Percentiles rank a stretch among this genome's conserved stretches.
phyloP scores from a whole-genome alignment of 2,797 vertebrate species.

The Lemur catta region DNA sequence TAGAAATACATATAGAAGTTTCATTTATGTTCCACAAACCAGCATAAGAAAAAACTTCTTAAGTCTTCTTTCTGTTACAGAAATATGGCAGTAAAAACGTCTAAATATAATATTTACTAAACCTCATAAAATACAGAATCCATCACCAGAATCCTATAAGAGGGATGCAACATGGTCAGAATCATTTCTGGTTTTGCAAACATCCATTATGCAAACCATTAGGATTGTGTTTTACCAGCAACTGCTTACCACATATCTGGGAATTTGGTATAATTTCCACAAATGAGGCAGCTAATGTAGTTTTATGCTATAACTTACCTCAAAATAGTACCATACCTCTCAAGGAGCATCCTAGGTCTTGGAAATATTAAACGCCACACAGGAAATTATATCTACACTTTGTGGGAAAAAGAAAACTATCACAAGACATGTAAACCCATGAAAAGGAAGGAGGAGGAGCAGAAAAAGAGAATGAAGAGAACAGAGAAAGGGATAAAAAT shows the following conservation, averaged over 20 bases:
- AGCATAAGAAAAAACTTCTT: background rate
- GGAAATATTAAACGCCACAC: slow-evolving; percentile 8
- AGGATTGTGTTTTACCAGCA: slow-evolving; percentile 57
- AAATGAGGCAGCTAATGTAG: slow-evolving; percentile 55
- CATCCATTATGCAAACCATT: slow-evolving; percentile 54
- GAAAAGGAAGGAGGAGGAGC: background rate
- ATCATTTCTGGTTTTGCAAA: slow-evolving; percentile 58
- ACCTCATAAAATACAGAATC: slow-evolving; percentile 41
- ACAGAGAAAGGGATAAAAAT: background rate
- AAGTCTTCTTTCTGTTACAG: background rate
- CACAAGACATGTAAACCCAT: background rate
- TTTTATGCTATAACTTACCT: background rate
- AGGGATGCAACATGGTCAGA: slow-evolving; percentile 21
- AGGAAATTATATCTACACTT: slow-evolving; percentile 45
- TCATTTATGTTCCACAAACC: background rate
- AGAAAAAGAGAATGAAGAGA: slow-evolving; percentile 5
- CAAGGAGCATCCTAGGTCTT: background rate
- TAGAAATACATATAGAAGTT: background rate
- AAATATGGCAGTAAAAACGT: background rate
- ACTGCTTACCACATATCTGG: slow-evolving; percentile 30
- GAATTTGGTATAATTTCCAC: slow-evolving; percentile 62
- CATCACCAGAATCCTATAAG: background rate
- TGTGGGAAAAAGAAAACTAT: slow-evolving; percentile 10
- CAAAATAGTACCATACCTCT: slow-evolving; percentile 33
- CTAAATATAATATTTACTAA: slow-evolving; percentile 19